Conservation (phyloP, 2,113 vertebrate genomes). For the Mirounga angustirostris region DNA sequence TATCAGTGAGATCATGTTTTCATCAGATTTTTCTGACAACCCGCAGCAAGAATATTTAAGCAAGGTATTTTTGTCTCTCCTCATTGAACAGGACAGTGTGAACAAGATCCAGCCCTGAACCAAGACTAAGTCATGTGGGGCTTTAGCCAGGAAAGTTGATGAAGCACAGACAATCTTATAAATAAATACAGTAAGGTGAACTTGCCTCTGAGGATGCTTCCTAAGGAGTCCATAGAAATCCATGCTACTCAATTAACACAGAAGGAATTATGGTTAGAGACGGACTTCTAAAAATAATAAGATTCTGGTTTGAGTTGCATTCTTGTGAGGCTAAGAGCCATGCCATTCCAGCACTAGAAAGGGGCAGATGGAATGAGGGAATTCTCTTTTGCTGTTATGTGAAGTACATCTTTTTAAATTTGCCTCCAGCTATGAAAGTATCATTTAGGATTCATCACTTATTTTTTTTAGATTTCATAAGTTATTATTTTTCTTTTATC, state of each 20-base stretch:
- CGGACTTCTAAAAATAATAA: background rate
- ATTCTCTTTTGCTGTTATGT: background rate
- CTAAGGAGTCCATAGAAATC: background rate
- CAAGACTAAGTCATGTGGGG: background rate
- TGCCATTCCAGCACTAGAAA: background rate
- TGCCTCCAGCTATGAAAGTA: background rate
- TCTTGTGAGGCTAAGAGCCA: background rate
- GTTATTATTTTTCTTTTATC: background rate
- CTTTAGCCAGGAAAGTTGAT: background rate
- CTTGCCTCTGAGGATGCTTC: background rate
- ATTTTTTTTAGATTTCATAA: background rate
- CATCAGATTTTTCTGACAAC: background rate
- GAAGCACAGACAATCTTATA: background rate
- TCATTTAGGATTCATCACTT: background rate
- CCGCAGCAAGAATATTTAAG: background rate
- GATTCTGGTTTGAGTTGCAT: background rate
- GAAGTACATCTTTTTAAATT: background rate
- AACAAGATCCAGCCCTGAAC: background rate
- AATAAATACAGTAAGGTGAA: background rate
- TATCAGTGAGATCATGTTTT: background rate
- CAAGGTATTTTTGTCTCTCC: background rate
- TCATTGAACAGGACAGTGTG: background rate
- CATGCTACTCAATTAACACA: background rate
- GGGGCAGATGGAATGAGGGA: background rate
- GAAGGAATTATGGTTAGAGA: background rate